Evolutionary conservation across 2,888 invertebrate genomes (phyloP).

Genomic region (Cylindroiulus punctatus): DNA sequence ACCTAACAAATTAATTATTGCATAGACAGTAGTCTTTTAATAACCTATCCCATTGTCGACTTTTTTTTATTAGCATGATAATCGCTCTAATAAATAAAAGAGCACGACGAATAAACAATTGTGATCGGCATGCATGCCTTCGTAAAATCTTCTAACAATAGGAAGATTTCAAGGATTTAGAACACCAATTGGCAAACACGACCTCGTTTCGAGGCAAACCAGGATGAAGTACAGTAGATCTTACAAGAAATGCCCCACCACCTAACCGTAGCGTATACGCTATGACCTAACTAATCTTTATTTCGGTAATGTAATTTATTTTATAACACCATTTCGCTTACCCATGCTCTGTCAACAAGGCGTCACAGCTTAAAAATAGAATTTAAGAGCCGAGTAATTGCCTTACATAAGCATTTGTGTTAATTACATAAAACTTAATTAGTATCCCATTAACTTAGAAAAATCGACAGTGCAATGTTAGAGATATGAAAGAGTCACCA

Average conservation of each 20-base stretch:
- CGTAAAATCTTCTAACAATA: background rate
- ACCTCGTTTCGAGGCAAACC: background rate
- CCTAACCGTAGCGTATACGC: too few species aligned
- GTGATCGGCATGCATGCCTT: background rate
- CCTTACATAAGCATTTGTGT: background rate
- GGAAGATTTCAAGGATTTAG: background rate
- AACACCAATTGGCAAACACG: background rate
- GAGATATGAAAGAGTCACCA: background rate
- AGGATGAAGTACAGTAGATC: background rate
- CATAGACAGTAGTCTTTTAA: background rate
- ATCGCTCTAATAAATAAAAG: background rate
- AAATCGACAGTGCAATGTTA: background rate
- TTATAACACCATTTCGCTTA: background rate
- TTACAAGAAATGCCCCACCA: background rate
- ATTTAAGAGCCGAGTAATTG: background rate
- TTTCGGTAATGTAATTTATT: background rate
- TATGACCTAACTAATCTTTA: background rate
- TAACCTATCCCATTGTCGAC: background rate
- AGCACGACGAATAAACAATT: background rate
- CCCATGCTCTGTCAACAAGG: background rate
- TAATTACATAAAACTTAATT: background rate
- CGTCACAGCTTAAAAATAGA: background rate
- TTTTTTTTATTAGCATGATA: background rate
- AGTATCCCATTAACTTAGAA: background rate
- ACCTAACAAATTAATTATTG: conserved; percentile 22